Conservation (phyloP, 2,113 vertebrate genomes). For the Labeo rohita region DNA sequence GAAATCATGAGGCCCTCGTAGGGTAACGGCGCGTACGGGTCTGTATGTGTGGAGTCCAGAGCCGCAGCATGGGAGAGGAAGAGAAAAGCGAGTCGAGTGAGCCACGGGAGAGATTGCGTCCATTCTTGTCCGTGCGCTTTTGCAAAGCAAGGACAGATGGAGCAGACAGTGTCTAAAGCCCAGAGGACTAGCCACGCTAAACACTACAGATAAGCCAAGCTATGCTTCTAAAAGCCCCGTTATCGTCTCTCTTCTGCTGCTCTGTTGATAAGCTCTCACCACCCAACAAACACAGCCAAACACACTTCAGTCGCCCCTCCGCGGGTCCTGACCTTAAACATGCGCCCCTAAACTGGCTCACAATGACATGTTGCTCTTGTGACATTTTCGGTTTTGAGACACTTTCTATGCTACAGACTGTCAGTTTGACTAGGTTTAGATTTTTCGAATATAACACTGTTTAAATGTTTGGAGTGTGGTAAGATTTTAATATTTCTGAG, state of each 20-base stretch:
- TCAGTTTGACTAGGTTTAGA: too few species aligned
- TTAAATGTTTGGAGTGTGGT: too few species aligned
- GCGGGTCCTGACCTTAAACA: not conserved
- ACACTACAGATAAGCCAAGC: slow-evolving; percentile 42
- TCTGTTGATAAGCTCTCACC: slow-evolving; percentile 45
- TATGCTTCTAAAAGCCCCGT: slow-evolving; percentile 40
- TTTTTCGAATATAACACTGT: too few species aligned
- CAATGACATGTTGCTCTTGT: too few species aligned
- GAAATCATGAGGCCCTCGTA: slow-evolving; percentile 18
- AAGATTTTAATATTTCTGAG: too few species aligned
- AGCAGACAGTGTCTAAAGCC: slow-evolving; percentile 33
- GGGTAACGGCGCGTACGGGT: not conserved
- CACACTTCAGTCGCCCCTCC: not conserved
- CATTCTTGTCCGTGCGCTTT: not conserved
- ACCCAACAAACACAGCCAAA: slow-evolving; percentile 21
- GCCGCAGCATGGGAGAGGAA: not conserved
- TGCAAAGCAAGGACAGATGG: slow-evolving; percentile 15
- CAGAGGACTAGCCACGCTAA: slow-evolving; percentile 34
- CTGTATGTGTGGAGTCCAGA: slow-evolving; percentile 2
- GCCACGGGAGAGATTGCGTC: slow-evolving; percentile 12
- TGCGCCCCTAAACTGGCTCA: not conserved
- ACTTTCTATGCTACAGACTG: too few species aligned
- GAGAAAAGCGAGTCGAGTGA: not conserved
- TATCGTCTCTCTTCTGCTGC: slow-evolving; percentile 40
- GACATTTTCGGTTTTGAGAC: too few species aligned